Evolutionary conservation across 2,888 invertebrate species (phyloP).

Genomic region (Brenthis hecate): DNA sequence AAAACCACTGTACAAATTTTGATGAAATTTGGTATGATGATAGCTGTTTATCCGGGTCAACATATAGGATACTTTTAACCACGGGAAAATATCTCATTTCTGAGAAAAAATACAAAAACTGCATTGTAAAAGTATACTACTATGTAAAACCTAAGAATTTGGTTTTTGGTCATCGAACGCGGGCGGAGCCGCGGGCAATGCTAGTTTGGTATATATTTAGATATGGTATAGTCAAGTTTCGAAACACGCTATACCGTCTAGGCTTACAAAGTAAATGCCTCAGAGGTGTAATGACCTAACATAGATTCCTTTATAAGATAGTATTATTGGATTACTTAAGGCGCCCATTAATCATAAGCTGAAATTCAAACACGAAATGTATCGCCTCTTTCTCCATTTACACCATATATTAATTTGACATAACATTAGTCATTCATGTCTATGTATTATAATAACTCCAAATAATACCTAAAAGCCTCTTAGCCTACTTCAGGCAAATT

Average conservation of each 20-base stretch:
- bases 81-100: too few species aligned
- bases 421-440: constrained; percentile 15
- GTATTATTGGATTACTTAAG: constrained; percentile 40
- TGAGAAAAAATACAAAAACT: too few species aligned
- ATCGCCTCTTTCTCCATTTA: constrained; percentile 32
- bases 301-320: constrained; percentile 38
- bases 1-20: too few species aligned
- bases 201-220: too few species aligned
- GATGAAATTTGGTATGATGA: too few species aligned
- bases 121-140: too few species aligned
- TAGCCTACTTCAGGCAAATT: neutral
- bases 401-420: constrained; percentile 13
- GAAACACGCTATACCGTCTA: neutral
- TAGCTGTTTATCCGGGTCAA: too few species aligned
- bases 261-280: constrained; percentile 25
- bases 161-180: too few species aligned
- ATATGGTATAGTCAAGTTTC: neutral
- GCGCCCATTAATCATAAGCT: constrained; percentile 35
- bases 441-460: constrained; percentile 1
- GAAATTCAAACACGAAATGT: constrained; percentile 34
- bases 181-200: too few species aligned
- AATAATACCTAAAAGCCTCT: constrained; percentile 1
- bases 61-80: too few species aligned
- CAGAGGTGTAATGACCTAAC: constrained; percentile 25
- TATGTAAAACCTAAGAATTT: too few species aligned